A percentile compares a stretch with the other conserved stretches of the same genome.
Evolutionary conservation across 1,140 invertebrate species (phyloP).

Genomic region (Mya arenaria): DNA sequence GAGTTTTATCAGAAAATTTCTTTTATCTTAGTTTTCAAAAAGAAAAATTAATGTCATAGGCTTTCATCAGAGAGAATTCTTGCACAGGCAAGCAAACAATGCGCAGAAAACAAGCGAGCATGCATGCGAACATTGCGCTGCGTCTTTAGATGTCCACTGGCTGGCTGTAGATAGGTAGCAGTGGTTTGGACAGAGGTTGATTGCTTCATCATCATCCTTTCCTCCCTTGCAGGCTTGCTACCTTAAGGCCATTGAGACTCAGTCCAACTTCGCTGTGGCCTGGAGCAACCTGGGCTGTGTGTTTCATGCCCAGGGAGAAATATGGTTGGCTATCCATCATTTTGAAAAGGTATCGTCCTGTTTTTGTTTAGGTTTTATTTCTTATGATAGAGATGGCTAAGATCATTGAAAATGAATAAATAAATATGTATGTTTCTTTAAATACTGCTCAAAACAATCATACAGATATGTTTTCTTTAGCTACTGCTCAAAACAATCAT

Average conservation of each 20-base stretch:
- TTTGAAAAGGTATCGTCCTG: slow-evolving; percentile 95
- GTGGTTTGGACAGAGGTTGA: background rate
- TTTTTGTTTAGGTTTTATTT: background rate
- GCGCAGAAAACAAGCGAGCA: background rate
- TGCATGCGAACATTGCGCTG: background rate
- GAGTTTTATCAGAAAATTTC: no score
- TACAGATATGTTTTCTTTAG: no score
- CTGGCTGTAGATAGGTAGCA: background rate
- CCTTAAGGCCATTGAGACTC: slow-evolving; percentile 99
- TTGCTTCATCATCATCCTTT: background rate
- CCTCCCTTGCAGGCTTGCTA: slow-evolving; percentile 93
- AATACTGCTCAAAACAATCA: no score
- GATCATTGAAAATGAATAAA: no score
- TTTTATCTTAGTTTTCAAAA: no score
- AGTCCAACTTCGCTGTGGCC: slow-evolving; percentile 99
- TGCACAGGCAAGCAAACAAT: background rate
- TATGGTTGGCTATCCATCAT: slow-evolving; percentile 99
- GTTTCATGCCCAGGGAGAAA: slow-evolving; percentile 99
- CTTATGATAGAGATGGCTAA: background rate
- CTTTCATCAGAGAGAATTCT: background rate
- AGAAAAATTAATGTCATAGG: no score
- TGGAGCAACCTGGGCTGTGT: slow-evolving; percentile 99
- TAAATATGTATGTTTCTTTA: no score
- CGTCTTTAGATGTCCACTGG: background rate
- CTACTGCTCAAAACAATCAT: no score